phyloP scores from a whole-genome alignment of 2,113 vertebrate genomes.

The Pangasianodon hypophthalmus region DNA sequence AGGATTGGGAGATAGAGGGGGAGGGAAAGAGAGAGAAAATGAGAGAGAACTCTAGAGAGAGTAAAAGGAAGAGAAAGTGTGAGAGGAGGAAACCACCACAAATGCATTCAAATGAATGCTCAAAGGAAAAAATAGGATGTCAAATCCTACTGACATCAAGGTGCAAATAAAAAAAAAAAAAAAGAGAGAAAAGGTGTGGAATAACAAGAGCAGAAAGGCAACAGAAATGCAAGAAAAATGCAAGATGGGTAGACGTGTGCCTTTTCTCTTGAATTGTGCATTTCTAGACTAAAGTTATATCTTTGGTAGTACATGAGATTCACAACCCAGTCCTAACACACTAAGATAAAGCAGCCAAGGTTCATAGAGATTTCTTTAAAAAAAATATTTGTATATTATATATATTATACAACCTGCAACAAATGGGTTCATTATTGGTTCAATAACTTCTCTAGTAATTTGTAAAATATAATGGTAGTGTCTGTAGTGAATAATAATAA shows the following conservation, averaged over 20 bases:
- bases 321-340: background rate
- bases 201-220: constrained; percentile 37
- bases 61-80: background rate
- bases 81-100: constrained; percentile 62
- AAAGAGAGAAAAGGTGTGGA: constrained; percentile 53
- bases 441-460: too few relatives aligned
- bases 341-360: background rate
- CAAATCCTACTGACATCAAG: constrained; percentile 66
- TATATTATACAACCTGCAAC: constrained; percentile 6
- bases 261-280: background rate
- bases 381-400: too few relatives aligned
- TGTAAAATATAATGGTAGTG: too few relatives aligned
- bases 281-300: background rate
- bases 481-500: background rate
- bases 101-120: constrained; percentile 84
- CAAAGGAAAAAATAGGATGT: constrained; percentile 68
- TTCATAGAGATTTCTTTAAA: background rate
- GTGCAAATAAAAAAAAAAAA: constrained; percentile 65
- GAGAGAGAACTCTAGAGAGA: constrained; percentile 11
- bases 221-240: background rate
- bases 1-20: background rate
- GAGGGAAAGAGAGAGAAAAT: background rate
- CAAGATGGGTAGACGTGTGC: background rate
- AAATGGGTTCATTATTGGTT: background rate
- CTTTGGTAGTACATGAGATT: background rate